Percentiles rank a stretch among this genome's conserved stretches.
phyloP scores from a whole-genome alignment of 2,797 vertebrate species.

The Phaenicophaeus curvirostris region DNA sequence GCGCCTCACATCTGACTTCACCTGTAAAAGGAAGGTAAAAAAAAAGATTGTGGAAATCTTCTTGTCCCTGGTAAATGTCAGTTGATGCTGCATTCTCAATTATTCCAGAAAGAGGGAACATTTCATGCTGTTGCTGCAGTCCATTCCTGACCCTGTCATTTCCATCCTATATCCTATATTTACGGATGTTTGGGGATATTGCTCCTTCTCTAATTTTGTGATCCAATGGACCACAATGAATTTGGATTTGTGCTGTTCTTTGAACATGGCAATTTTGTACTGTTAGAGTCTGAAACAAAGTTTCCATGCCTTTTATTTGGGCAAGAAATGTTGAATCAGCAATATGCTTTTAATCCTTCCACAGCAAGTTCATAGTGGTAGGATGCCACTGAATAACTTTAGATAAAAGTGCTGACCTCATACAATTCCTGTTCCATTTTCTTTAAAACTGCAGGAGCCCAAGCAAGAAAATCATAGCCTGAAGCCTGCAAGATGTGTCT shows the following conservation, averaged over 20 bases:
- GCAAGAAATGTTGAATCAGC: not conserved
- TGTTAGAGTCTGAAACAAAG: not conserved
- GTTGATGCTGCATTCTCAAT: not conserved
- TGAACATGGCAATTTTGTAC: not conserved
- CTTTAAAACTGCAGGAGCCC: not conserved
- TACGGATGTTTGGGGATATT: not conserved
- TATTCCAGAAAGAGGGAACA: not conserved
- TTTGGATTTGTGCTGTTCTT: not conserved
- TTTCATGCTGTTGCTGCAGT: not conserved
- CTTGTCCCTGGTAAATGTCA: not conserved
- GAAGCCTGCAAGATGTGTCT: not conserved
- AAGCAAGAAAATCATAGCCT: not conserved
- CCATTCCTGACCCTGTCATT: not conserved
- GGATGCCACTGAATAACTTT: not conserved
- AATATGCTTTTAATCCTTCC: not conserved
- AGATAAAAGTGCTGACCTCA: not conserved
- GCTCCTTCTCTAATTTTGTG: not conserved
- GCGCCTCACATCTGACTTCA: constrained; percentile 87
- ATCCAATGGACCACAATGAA: not conserved
- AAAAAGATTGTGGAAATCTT: not conserved
- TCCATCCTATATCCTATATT: not conserved
- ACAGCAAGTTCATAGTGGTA: not conserved
- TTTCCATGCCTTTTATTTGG: not conserved
- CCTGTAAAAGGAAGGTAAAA: constrained; percentile 76
- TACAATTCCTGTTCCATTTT: not conserved